These are phyloP conservation scores for Dendrocopos noguchii DNA, from an alignment of 2,113 vertebrate genomes.

Conservation along the genomic window DNA sequence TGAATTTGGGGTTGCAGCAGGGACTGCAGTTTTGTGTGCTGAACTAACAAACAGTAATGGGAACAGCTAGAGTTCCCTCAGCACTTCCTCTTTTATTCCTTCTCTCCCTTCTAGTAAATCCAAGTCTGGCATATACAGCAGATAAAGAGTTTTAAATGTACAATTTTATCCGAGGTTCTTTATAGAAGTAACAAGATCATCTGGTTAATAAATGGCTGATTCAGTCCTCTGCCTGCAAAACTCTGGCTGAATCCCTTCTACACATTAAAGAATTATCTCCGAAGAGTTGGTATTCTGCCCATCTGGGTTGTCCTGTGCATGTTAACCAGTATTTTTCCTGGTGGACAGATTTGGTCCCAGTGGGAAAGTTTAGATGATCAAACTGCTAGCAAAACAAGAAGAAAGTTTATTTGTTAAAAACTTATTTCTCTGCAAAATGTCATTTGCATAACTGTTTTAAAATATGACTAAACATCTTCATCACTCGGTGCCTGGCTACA, in stretches of 20 bases:
- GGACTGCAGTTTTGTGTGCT: constrained; percentile 29
- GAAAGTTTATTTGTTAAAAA: not conserved
- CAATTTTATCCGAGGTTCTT: constrained; percentile 46
- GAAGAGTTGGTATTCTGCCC: not conserved
- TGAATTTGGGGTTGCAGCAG: not conserved
- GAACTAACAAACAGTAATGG: constrained; percentile 39
- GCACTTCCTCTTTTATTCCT: constrained; percentile 45
- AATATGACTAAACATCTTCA: not conserved
- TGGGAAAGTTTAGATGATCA: not conserved
- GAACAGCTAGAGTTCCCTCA: not conserved
- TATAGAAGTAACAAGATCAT: constrained; percentile 48
- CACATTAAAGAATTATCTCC: not conserved
- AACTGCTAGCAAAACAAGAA: not conserved
- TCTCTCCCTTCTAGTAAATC: constrained; percentile 47
- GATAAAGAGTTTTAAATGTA: constrained; percentile 53
- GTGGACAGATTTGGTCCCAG: not conserved
- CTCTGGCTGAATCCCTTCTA: not conserved
- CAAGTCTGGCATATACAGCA: constrained; percentile 41
- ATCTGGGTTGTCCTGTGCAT: not conserved
- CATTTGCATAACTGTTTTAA: not conserved
- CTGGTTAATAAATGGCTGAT: constrained; percentile 22
- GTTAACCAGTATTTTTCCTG: not conserved
- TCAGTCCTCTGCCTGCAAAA: constrained; percentile 16
- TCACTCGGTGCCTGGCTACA: not conserved
- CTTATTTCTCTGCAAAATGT: not conserved